These are phyloP conservation scores for Bombyx mori DNA, from an alignment of 1,140 invertebrate genomes.

Conservation along the genomic window DNA sequence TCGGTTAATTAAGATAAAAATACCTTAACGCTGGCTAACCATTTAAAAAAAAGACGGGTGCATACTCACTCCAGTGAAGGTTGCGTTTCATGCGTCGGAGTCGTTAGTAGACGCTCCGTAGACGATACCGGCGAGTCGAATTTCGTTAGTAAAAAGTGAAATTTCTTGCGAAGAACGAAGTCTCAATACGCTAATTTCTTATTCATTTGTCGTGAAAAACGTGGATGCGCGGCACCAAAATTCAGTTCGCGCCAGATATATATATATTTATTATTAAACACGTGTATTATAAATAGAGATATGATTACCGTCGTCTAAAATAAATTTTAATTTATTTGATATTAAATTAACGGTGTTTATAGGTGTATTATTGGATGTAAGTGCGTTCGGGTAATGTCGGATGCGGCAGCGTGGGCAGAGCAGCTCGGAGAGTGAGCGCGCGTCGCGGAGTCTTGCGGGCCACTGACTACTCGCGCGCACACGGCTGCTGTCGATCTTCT, in stretches of 20 bases:
- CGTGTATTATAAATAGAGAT: slow-evolving; percentile 53
- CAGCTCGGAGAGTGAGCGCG: slow-evolving; percentile 44
- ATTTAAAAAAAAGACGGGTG: slow-evolving; percentile 7
- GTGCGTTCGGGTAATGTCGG: slow-evolving; percentile 43
- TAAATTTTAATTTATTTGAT: slow-evolving; percentile 10
- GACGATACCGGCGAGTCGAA: slow-evolving; percentile 35
- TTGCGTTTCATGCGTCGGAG: slow-evolving; percentile 33
- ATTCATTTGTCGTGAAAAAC: slow-evolving; percentile 61
- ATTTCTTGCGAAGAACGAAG: slow-evolving; percentile 46
- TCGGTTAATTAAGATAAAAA: too few species aligned
- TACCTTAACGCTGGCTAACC: background rate
- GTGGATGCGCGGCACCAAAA: slow-evolving; percentile 46
- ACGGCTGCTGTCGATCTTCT: slow-evolving; percentile 30
- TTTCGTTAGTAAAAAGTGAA: slow-evolving; percentile 62
- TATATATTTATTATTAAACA: slow-evolving; percentile 31
- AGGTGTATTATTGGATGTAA: slow-evolving; percentile 7
- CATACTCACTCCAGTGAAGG: slow-evolving; percentile 46
- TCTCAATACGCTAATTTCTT: slow-evolving; percentile 42
- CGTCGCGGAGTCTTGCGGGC: slow-evolving; percentile 52
- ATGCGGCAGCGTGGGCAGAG: slow-evolving; percentile 27
- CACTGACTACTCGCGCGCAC: slow-evolving; percentile 49
- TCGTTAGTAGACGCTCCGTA: slow-evolving; percentile 26
- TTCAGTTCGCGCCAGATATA: slow-evolving; percentile 51
- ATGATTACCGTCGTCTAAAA: slow-evolving; percentile 25
- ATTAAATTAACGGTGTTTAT: slow-evolving; percentile 11